These are phyloP conservation scores for Rhabdornis inornatus DNA, from an alignment of 2,113 vertebrate genomes.

Conservation along the genomic window DNA sequence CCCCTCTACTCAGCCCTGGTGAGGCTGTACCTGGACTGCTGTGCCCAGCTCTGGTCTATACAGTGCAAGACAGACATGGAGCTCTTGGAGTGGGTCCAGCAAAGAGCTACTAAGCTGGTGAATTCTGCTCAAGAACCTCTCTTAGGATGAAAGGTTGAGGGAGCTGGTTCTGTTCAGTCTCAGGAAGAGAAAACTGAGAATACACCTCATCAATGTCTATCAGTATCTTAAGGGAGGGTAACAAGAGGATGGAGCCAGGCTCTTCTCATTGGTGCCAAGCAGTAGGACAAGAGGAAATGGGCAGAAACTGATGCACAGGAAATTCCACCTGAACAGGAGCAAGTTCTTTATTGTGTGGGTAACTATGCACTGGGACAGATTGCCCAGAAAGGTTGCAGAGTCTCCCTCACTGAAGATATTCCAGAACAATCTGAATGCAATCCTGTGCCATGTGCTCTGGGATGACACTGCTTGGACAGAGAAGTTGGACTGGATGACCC, in stretches of 20 bases:
- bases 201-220: rapidly evolving
- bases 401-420: not conserved
- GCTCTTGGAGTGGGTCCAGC: not conserved
- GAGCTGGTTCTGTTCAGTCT: not conserved
- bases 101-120: not conserved
- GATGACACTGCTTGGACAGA: rapidly evolving
- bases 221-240: not conserved
- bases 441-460: not conserved
- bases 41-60: not conserved
- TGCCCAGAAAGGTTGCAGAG: not conserved
- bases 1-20: not conserved
- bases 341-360: not conserved
- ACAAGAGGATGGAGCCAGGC: not conserved
- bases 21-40: not conserved
- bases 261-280: not conserved
- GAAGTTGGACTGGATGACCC: not conserved
- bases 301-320: not conserved
- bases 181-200: not conserved
- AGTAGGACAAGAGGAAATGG: not conserved
- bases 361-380: not conserved
- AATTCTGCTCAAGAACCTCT: not conserved
- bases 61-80: not conserved
- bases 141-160: not conserved
- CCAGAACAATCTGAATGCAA: not conserved
- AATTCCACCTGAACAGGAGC: not conserved